These are phyloP conservation scores for Drosophila pectinifera DNA, from an alignment of 1,140 invertebrate species.

Conservation along the genomic window DNA sequence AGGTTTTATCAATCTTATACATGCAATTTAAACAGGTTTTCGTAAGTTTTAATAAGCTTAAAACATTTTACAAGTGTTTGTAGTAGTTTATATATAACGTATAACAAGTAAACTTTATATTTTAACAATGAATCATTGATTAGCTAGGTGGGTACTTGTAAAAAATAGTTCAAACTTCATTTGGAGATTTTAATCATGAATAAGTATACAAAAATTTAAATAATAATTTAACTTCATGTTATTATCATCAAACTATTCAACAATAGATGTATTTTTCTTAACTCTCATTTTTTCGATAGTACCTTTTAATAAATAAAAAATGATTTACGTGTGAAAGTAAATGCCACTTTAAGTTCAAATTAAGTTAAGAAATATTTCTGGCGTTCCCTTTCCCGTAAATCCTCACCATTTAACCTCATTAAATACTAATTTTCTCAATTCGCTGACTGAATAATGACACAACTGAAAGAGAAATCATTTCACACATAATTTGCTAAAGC, in stretches of 20 bases:
- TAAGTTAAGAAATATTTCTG: not conserved
- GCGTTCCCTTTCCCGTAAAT: not conserved
- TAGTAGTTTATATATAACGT: no score
- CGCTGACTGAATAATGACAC: conserved; percentile 2
- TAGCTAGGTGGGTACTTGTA: not conserved
- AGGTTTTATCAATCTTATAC: not conserved
- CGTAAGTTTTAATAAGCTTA: not conserved
- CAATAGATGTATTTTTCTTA: no score
- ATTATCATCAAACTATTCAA: no score
- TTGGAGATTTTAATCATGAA: no score
- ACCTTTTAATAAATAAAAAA: no score
- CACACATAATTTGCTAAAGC: conserved; percentile 50
- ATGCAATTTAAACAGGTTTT: not conserved
- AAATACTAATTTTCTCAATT: conserved; percentile 19
- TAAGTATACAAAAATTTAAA: no score
- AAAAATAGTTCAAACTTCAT: not conserved
- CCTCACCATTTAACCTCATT: not conserved
- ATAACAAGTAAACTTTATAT: no score
- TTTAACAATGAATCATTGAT: not conserved
- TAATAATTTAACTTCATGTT: no score
- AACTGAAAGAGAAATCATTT: conserved; percentile 50
- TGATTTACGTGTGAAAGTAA: no score
- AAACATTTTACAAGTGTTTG: no score
- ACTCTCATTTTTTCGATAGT: no score
- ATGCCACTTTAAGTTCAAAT: not conserved